A percentile compares a stretch with the other conserved stretches of the same genome.
Evolutionary conservation across 2,888 invertebrate genomes (phyloP).

Genomic region (Synergus japonicus): DNA sequence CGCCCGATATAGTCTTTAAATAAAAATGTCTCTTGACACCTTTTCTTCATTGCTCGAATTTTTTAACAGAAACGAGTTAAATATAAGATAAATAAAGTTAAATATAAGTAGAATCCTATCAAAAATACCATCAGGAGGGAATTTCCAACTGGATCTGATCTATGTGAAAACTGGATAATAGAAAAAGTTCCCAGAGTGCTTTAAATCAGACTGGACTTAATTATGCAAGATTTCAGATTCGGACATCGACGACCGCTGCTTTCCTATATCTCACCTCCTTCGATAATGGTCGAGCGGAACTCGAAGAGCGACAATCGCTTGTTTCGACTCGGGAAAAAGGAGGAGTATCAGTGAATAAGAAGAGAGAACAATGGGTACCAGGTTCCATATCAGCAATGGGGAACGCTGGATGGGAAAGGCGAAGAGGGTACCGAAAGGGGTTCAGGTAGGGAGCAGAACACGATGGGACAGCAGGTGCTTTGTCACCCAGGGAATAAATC

Average conservation of each 20-base stretch:
- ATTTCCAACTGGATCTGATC: neutral
- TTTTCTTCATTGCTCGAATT: neutral
- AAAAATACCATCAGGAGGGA: neutral
- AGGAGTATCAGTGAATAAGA: slow-evolving; percentile 30
- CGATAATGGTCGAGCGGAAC: slow-evolving; percentile 37
- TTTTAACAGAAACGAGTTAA: neutral
- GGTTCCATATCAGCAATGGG: slow-evolving; percentile 67
- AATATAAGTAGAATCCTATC: neutral
- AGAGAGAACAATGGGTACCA: slow-evolving; percentile 68
- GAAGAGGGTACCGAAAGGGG: slow-evolving; percentile 56
- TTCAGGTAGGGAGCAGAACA: slow-evolving; percentile 61
- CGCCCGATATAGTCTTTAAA: neutral
- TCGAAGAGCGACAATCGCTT: slow-evolving; percentile 41
- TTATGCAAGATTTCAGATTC: slow-evolving; percentile 27
- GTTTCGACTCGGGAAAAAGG: slow-evolving; percentile 33
- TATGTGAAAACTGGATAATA: slow-evolving; percentile 11
- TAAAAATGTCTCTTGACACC: slow-evolving; percentile 28
- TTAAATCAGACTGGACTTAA: slow-evolving; percentile 38
- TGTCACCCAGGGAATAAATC: slow-evolving; percentile 75
- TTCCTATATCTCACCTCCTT: slow-evolving; percentile 41
- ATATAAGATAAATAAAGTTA: neutral
- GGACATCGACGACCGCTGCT: slow-evolving; percentile 19
- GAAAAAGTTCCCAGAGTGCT: neutral
- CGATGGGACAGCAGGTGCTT: slow-evolving; percentile 76
- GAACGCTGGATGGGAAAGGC: slow-evolving; percentile 59